These are phyloP conservation scores for human (Homo sapiens) DNA, from an alignment of 2,113 vertebrate species.

Conservation along the genomic window DNA sequence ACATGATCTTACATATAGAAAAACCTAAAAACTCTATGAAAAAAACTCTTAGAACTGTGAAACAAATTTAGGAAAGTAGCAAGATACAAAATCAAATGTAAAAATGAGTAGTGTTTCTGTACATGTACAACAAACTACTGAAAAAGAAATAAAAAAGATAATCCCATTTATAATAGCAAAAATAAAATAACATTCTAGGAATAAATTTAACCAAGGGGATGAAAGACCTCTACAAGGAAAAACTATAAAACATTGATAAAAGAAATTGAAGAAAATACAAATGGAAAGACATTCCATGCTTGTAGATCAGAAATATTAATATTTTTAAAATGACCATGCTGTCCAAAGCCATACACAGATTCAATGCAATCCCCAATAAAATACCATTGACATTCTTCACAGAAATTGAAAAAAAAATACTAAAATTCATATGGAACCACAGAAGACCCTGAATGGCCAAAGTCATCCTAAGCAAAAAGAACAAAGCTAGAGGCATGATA, in stretches of 20 bases:
- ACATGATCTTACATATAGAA: not conserved
- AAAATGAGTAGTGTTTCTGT: not conserved
- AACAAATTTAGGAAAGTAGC: not conserved
- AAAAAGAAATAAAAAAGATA: not conserved
- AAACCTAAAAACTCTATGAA: not conserved
- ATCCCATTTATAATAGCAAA: not conserved
- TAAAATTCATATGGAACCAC: not conserved
- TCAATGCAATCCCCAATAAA: not conserved
- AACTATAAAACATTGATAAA: not conserved
- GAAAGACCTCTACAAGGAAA: not conserved
- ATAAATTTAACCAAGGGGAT: not conserved
- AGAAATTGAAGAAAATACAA: not conserved
- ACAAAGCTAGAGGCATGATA: not conserved
- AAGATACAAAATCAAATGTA: not conserved
- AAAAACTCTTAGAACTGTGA: no score
- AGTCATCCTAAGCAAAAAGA: not conserved
- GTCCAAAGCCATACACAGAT: not conserved
- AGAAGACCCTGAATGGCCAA: not conserved
- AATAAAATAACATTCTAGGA: not conserved
- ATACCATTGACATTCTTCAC: not conserved
- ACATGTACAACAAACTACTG: not conserved
- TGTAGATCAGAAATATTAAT: not conserved
- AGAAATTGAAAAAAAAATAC: not conserved
- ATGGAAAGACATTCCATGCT: not conserved
- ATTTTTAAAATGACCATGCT: not conserved